Conservation (phyloP, 2,797 vertebrate species). For the Holocentrus rufus region DNA sequence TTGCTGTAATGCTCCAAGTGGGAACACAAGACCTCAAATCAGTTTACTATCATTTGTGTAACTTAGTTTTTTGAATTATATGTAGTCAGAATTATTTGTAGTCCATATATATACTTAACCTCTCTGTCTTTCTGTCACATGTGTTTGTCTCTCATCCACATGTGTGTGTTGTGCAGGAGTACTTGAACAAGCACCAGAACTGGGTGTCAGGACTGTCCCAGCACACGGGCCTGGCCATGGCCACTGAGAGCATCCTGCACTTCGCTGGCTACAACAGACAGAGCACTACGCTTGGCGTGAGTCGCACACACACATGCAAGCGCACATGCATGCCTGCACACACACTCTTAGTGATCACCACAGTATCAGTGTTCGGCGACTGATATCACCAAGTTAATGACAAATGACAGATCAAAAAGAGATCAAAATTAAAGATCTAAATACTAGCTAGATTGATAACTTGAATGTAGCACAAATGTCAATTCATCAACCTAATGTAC, state of each 20-base stretch:
- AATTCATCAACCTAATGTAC: not conserved
- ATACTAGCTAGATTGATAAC: not conserved
- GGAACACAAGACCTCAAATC: no score
- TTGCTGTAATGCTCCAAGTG: no score
- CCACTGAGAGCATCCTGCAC: constrained; percentile 95
- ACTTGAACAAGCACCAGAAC: constrained; percentile 96
- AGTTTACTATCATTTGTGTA: not conserved
- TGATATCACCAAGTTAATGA: constrained; percentile 42
- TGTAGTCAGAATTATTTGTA: no score
- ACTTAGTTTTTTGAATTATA: not conserved
- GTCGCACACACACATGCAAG: constrained; percentile 57
- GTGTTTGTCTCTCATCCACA: not conserved
- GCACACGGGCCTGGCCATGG: constrained; percentile 98
- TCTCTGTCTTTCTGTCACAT: not conserved
- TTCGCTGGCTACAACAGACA: constrained; percentile 96
- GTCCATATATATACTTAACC: not conserved
- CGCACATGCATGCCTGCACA: not conserved
- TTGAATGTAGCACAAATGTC: not conserved
- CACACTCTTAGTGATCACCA: not conserved
- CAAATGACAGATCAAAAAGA: constrained; percentile 1
- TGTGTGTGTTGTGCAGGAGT: constrained; percentile 84
- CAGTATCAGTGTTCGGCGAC: constrained; percentile 13
- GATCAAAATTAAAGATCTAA: not conserved
- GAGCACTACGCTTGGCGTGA: constrained; percentile 93
- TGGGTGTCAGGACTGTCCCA: constrained; percentile 96